Conservation (phyloP, 2,888 invertebrate species). For the Norana najaformis region DNA sequence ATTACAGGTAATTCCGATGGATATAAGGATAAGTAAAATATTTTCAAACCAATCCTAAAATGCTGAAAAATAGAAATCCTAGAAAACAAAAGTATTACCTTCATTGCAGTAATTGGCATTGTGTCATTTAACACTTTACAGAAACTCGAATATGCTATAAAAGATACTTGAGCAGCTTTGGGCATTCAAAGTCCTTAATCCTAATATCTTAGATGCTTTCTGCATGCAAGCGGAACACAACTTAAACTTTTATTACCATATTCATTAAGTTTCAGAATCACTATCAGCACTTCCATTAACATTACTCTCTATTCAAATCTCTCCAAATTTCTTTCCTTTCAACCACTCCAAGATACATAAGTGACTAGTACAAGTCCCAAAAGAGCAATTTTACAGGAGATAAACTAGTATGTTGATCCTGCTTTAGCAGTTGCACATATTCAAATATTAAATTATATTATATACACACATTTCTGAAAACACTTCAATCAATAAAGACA, state of each 20-base stretch:
- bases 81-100: no score
- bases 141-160: not conserved
- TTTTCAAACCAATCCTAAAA: not conserved
- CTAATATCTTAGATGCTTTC: no score
- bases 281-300: not conserved
- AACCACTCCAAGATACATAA: no score
- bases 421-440: no score
- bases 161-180: not conserved
- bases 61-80: not conserved
- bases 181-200: not conserved
- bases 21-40: not conserved
- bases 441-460: not conserved
- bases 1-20: not conserved
- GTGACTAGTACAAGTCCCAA: no score
- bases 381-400: no score
- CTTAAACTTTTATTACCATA: no score
- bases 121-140: not conserved
- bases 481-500: not conserved
- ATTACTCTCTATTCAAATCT: no score
- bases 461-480: not conserved
- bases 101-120: not conserved
- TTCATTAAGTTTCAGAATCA: not conserved
- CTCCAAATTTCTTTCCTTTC: no score
- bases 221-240: no score
- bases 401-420: no score